These are phyloP conservation scores for Chaetophractus vellerosus DNA, from an alignment of 2,797 vertebrate species.

Conservation along the genomic window DNA sequence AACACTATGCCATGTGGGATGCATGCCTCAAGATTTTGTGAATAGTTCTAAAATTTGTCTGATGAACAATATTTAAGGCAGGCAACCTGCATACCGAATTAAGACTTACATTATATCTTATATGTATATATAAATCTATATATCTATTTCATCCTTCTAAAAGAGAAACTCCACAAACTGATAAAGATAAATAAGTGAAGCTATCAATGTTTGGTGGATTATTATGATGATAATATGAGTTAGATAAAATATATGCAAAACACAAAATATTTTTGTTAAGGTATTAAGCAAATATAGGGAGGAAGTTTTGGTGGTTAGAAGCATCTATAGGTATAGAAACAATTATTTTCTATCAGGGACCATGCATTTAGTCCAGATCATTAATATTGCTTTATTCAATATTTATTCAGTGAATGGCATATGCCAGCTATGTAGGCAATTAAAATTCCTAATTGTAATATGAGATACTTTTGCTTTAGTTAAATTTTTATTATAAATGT, in stretches of 20 bases:
- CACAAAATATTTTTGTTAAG: not conserved
- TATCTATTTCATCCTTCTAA: not conserved
- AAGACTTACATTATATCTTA: not conserved
- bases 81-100: not conserved
- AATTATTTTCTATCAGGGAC: conserved; percentile 65
- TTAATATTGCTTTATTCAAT: conserved; percentile 79
- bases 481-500: conserved; percentile 81
- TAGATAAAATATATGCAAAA: conserved; percentile 63
- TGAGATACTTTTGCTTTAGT: conserved; percentile 68
- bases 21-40: not conserved
- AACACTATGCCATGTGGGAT: not conserved
- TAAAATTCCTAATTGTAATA: conserved; percentile 78
- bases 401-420: conserved; percentile 77
- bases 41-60: conserved; percentile 7
- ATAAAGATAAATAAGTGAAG: not conserved
- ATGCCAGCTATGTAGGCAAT: conserved; percentile 65
- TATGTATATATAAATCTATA: not conserved
- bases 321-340: conserved; percentile 70
- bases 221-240: not conserved
- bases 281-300: not conserved
- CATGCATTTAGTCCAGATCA: conserved; percentile 79
- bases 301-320: conserved; percentile 54
- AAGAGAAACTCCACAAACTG: not conserved
- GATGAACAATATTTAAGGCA: not conserved
- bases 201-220: not conserved